Evolutionary conservation across 2,888 invertebrate genomes (phyloP), one percentile per base, ranked within the genome.

Genomic region (Thymelicus acteon): DNA sequence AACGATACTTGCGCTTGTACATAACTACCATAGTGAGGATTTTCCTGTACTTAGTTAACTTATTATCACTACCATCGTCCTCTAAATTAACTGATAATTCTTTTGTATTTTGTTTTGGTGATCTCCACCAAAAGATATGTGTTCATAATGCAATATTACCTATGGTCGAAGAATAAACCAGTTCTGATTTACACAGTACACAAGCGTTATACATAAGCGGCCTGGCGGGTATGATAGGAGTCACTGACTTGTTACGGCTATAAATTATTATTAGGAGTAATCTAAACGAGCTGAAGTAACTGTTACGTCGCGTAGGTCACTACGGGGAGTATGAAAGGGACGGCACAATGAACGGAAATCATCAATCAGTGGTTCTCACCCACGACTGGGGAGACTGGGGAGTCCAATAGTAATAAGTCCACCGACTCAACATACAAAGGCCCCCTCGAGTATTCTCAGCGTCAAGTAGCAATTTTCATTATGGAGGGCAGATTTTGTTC

Each of bases 291-390:
- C 65, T 68, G 65, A 57, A 69, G 67, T 67, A 62, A 66, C 64
- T 24, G 52, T 67, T 62, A 69, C 66, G 69, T 67, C 67, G 66
- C 73, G 61, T 71, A 68, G 74, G 72, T 68, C 49, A 71, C 60
- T 63, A 61, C 44, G 54, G 73, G 68, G 40, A 63, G 64, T 71
- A 61, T 71, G 73, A 68, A 66, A 74, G 73, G 74, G 74, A 75
- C 75, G 71, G 54, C 74, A 78, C 76, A 77, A 78, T 77, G 74
- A 75, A 74, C 78, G 78, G 78, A 78, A 74, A 77, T 75, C 66
- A 73, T 77, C 77, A 78, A 78, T 78, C 77, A 75, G 70, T 72
- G 73, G 72, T 77, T 78, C 78, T 75, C 77, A 76, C 75, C 73
- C 74, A 73, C 75, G 69, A 67, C 63, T 72, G 69, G 31, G 31